These are phyloP conservation scores for Indicator indicator DNA, from an alignment of 2,113 vertebrate genomes.

Conservation along the genomic window DNA sequence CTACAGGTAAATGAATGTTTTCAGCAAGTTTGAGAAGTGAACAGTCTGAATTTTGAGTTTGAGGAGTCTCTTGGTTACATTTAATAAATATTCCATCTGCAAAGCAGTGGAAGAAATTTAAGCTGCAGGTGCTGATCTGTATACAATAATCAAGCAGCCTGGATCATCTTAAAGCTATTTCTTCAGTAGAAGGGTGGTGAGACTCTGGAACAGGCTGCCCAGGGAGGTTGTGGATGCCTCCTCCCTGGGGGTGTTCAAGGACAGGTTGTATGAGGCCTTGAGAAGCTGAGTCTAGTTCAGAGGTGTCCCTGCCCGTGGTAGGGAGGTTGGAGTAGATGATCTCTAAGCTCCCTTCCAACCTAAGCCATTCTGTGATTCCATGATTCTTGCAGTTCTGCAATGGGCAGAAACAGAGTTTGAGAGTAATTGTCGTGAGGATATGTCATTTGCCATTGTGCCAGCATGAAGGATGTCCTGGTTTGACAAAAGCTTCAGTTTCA, in stretches of 20 bases:
- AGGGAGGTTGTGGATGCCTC: too few relatives aligned
- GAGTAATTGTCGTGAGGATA: not conserved
- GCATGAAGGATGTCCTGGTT: not conserved
- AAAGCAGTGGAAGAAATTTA: not conserved
- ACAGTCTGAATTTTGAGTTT: not conserved
- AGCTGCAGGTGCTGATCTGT: not conserved
- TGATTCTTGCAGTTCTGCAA: not conserved
- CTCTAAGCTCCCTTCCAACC: too few relatives aligned
- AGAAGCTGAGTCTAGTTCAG: too few relatives aligned
- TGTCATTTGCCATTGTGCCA: not conserved
- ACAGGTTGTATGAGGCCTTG: too few relatives aligned
- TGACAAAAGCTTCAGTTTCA: not conserved
- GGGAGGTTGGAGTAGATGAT: too few relatives aligned
- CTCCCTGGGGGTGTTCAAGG: too few relatives aligned
- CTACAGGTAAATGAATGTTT: rapidly evolving
- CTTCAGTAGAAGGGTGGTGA: too few relatives aligned
- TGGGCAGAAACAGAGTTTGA: not conserved
- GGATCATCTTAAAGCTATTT: not conserved
- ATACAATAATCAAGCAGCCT: not conserved
- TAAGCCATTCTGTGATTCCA: too few relatives aligned
- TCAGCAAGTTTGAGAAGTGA: not conserved
- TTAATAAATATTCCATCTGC: not conserved
- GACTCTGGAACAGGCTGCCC: too few relatives aligned
- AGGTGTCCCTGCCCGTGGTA: too few relatives aligned
- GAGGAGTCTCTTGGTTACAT: not conserved